phyloP scores from a whole-genome alignment of 2,797 vertebrate species.

The Bufotes viridis region DNA sequence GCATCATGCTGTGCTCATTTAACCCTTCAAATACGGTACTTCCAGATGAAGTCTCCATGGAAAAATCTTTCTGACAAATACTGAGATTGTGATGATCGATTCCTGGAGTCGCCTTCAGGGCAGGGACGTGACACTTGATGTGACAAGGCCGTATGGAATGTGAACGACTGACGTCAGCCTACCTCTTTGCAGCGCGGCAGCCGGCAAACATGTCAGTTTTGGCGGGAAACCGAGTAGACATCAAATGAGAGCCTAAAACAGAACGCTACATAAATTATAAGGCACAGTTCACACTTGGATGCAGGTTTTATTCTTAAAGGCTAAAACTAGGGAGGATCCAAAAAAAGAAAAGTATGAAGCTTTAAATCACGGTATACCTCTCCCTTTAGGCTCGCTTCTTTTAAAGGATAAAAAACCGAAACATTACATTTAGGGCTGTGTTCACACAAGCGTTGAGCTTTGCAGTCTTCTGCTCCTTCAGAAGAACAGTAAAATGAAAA shows the following conservation, averaged over 20 bases:
- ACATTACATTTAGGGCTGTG: no score
- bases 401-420: no score
- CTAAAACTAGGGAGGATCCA: neutral
- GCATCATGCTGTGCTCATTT: no score
- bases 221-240: constrained; percentile 66
- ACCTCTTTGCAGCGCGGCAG: constrained; percentile 74
- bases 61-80: neutral
- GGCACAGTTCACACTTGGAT: neutral
- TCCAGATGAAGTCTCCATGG: neutral
- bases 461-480: no score
- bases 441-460: no score
- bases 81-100: neutral
- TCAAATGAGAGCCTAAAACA: constrained; percentile 67
- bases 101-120: neutral
- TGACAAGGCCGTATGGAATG: constrained; percentile 5
- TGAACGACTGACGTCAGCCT: constrained; percentile 59
- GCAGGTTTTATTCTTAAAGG: neutral
- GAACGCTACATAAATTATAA: neutral
- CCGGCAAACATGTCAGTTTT: constrained; percentile 76
- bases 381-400: no score
- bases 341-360: neutral
- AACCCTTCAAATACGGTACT: no score
- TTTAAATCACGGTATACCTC: neutral
- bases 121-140: neutral
- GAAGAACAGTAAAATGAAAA: no score